Conservation (phyloP, 2,113 vertebrate species). For the Sphaerodactylus townsendi region DNA sequence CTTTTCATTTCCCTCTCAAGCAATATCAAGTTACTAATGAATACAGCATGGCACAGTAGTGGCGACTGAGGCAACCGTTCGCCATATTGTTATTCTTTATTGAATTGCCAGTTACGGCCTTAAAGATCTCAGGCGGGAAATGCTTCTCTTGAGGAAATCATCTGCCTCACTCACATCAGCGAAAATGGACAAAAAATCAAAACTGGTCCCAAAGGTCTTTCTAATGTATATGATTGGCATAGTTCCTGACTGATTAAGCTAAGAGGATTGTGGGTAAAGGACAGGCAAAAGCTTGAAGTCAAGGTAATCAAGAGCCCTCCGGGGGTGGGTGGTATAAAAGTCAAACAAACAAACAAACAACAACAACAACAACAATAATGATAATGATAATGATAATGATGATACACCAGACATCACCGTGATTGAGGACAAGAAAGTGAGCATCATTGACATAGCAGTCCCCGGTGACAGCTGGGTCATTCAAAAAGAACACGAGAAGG, state of each 20-base stretch:
- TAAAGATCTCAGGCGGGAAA: constrained; percentile 61
- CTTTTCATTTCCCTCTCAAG: constrained; percentile 33
- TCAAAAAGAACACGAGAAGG: too few relatives aligned
- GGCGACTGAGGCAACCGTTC: constrained; percentile 55
- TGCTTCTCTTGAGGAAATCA: constrained; percentile 63
- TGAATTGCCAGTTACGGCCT: constrained; percentile 49
- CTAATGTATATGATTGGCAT: neutral
- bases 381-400: too few relatives aligned
- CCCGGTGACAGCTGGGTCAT: too few relatives aligned
- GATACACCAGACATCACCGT: too few relatives aligned
- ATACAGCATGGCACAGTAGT: constrained; percentile 53
- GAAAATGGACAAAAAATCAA: constrained; percentile 47
- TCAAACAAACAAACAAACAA: too few relatives aligned
- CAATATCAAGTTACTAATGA: constrained; percentile 54
- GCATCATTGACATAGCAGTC: too few relatives aligned
- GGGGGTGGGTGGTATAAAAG: too few relatives aligned
- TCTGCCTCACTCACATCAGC: constrained; percentile 55
- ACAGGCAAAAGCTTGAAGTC: neutral
- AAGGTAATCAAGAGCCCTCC: too few relatives aligned
- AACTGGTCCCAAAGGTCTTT: neutral
- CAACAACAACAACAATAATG: too few relatives aligned
- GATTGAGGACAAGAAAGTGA: too few relatives aligned
- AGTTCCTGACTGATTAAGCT: neutral
- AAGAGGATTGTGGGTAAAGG: neutral
- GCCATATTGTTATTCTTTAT: constrained; percentile 51